Base-by-base conservation (phyloP, 2,888 invertebrate genomes). In the Parthenolecanium corni region DNA sequence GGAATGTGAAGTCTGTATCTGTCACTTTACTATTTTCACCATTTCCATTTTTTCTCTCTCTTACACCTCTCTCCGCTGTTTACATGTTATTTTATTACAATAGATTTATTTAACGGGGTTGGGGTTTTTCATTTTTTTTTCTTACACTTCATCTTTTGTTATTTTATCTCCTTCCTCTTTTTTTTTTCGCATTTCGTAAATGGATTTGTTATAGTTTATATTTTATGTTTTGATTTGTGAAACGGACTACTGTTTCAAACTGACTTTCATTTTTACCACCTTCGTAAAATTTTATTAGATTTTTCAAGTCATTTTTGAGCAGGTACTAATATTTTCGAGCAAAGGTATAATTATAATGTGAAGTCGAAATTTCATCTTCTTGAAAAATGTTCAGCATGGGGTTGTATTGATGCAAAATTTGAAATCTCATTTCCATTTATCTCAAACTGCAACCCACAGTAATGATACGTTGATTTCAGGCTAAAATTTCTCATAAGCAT, bases 201-300 rank as follows among this genome's bases (percentile, higher is more conserved):
- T n/a, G n/a, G n/a, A n/a, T n/a, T 31, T n/a, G 25, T 52, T 52
- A 11, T 18, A 14, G 31, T 52, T 18, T 31, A 14, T 31, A 11
- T 52, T 52, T 31, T 52, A 24, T 52, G 52, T 52, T 52, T 52
- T 52, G 52, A 52, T 52, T 52, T 52, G 24, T 25, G 16, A 52
- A 52, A 25, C 25, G 24, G 36, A 52, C 52, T 52, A 52, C 25
- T 52, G 23, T 20, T 21, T 23, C 49, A 11, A 23, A 49, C 21
- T 23, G 49, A 49, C 23, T 14, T 49, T 21, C 21, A 6, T 49
- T 49, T 49, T 49, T 21, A 14, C 49, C 2, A 11, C 49, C 21
- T 49, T 49, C 6, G 6, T 23, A 18, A 14, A 21, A 14, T 21
- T 23, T 21, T n/a, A n/a, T n/a, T n/a, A n/a, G n/a, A n/a, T n/a